Evolutionary conservation across 2,797 vertebrate genomes (phyloP), one percentile per base, ranked within the genome.

Genomic region (Percopsis omiscomaycus): DNA sequence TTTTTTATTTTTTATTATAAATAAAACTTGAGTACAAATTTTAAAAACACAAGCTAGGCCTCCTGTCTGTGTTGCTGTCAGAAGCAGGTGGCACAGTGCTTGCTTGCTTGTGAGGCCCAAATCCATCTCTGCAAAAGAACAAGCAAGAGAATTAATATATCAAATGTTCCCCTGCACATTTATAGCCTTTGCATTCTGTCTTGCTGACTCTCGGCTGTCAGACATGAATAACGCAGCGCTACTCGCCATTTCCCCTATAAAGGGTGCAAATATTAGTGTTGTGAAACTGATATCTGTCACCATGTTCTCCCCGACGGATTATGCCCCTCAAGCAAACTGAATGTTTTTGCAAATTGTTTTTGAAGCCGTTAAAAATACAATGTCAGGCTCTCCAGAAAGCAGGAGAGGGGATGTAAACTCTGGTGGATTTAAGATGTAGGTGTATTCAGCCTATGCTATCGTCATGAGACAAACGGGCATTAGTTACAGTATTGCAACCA

Each of bases 221-320:
- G 11, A 73, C 32, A 22, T 11, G 1, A 54, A 52, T 27, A 42
- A 45, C 2, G 5, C 28, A 53, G 52, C 47, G 29, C 27, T 22
- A 46, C 14, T 61, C 49, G 37, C 55, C 55, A 44, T 10, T 3
- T 13, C 28, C 52, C 30, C 10, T 8, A 5, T 50, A 46, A 66
- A 53, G 62, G 45, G 0, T 30, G 16, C 54, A 67, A 61, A 64
- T 59, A 37, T 37, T 66, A 32, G 10, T 32, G 65, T 10, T 55
- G 46, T 60, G 42, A 55, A 56, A 37, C 22, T 47, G 14, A 1
- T 47, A 22, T 2, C n/a, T 5, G 44, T 52, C 16, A 68, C 56
- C 5, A 57, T 42, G 46, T 71, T 66, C 55, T 55, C 55, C 37
- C 2, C 64, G 68, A 69, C 60, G 59, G 49, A 48, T 53, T 55